phyloP scores from a whole-genome alignment of 1,140 invertebrate genomes.

The Tetraneura akinire region DNA sequence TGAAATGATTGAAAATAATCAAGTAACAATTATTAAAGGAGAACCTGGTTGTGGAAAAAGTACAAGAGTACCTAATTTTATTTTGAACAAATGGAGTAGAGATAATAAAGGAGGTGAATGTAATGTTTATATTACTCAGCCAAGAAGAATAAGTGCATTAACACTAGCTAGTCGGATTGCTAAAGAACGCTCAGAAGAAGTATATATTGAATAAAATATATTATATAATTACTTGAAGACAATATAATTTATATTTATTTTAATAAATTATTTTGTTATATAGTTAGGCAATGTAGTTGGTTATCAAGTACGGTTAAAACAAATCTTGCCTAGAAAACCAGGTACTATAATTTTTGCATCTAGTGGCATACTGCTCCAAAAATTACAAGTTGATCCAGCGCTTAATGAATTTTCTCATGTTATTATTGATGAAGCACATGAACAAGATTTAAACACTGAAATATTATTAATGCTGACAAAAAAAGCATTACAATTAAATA shows the following conservation, averaged over 20 bases:
- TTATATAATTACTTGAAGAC: too few species aligned
- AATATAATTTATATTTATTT: not conserved
- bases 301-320: conserved; percentile 78
- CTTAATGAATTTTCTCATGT: conserved; percentile 70
- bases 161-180: conserved; percentile 85
- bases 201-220: conserved; percentile 61
- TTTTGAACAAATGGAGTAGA: conserved; percentile 67
- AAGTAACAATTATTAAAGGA: conserved; percentile 58
- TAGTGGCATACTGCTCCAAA: conserved; percentile 73
- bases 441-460: conserved; percentile 75
- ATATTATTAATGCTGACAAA: conserved; percentile 79
- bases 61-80: conserved; percentile 79
- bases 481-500: conserved; percentile 74
- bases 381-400: conserved; percentile 70
- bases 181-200: conserved; percentile 74
- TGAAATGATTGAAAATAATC: conserved; percentile 56
- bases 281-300: conserved; percentile 64
- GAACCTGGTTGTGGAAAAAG: conserved; percentile 68
- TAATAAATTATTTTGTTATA: conserved; percentile 10
- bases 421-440: conserved; percentile 82
- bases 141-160: conserved; percentile 87
- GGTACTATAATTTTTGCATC: conserved; percentile 85
- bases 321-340: conserved; percentile 57
- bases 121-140: conserved; percentile 86
- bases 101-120: conserved; percentile 71